Conservation (phyloP, 2,888 invertebrate genomes). For the Tetramorium bicarinatum region DNA sequence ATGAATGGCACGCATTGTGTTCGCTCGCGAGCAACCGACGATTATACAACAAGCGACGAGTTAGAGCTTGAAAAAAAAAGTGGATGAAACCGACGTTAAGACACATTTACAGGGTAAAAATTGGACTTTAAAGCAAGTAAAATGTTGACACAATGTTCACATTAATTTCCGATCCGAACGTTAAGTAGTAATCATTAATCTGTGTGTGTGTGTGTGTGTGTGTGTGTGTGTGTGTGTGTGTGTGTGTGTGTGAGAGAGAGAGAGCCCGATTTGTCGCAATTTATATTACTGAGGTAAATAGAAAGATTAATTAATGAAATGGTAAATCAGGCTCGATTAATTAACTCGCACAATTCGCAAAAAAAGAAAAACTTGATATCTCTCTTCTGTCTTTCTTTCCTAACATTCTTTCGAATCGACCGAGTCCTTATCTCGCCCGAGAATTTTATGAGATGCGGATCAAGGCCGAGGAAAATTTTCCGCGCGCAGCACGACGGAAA, state of each 20-base stretch:
- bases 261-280: constrained; percentile 6
- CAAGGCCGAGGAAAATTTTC: constrained; percentile 28
- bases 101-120: neutral
- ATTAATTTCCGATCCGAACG: no score
- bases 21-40: constrained; percentile 40
- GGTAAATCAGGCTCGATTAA: neutral
- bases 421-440: constrained; percentile 29
- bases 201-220: no score
- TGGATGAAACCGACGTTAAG: neutral
- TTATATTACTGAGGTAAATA: neutral
- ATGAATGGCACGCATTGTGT: constrained; percentile 67
- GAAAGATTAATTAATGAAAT: neutral
- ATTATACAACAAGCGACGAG: constrained; percentile 45
- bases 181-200: neutral
- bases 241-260: no score
- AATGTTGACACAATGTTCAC: neutral
- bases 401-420: neutral
- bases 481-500: neutral
- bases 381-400: neutral
- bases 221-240: no score
- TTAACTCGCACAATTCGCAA: neutral
- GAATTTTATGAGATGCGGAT: constrained; percentile 29
- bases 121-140: neutral
- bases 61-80: neutral
- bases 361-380: neutral